Percentiles rank a stretch among this genome's conserved stretches.
Evolutionary conservation across 92 coral and sea anemone species (phyloP).

Genomic region (Heliopora coerulea): DNA sequence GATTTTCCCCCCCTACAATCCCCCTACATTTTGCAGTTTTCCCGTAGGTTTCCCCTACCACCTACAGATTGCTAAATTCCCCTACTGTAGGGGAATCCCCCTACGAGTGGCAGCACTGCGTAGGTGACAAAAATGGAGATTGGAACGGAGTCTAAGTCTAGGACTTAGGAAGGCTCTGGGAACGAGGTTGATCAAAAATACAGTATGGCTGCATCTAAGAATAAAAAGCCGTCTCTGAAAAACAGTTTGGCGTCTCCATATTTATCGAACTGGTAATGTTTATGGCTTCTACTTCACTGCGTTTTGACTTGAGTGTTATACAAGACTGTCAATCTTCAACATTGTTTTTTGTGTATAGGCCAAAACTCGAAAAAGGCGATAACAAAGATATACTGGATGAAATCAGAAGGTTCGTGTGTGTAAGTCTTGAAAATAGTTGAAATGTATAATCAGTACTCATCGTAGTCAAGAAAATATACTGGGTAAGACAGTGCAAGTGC

Average conservation of each 20-base stretch:
- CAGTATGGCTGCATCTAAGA: conserved; percentile 44
- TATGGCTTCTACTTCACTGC: background rate
- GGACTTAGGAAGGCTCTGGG: too few relatives aligned
- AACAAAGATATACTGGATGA: conserved; percentile 41
- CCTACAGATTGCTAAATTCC: too few relatives aligned
- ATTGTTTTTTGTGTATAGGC: conserved; percentile 44
- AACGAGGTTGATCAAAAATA: too few relatives aligned
- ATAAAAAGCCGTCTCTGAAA: conserved; percentile 50
- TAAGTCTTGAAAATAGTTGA: background rate
- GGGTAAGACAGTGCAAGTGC: too few relatives aligned
- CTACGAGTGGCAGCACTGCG: too few relatives aligned
- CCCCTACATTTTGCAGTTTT: too few relatives aligned
- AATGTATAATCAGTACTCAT: background rate
- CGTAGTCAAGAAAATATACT: too few relatives aligned
- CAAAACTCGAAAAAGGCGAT: conserved; percentile 42
- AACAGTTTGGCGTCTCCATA: conserved; percentile 60
- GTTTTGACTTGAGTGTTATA: background rate
- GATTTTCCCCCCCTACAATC: too few relatives aligned
- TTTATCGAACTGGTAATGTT: conserved; percentile 55
- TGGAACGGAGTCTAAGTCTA: too few relatives aligned
- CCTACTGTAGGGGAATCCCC: too few relatives aligned
- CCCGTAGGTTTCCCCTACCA: too few relatives aligned
- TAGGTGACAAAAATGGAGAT: too few relatives aligned
- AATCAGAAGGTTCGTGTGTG: conserved; percentile 39
- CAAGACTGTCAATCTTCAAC: background rate